Percentiles rank a stretch among this genome's conserved stretches.
Conservation (phyloP, 2,113 vertebrate species). For the Cyphomyrus discorhynchus region DNA sequence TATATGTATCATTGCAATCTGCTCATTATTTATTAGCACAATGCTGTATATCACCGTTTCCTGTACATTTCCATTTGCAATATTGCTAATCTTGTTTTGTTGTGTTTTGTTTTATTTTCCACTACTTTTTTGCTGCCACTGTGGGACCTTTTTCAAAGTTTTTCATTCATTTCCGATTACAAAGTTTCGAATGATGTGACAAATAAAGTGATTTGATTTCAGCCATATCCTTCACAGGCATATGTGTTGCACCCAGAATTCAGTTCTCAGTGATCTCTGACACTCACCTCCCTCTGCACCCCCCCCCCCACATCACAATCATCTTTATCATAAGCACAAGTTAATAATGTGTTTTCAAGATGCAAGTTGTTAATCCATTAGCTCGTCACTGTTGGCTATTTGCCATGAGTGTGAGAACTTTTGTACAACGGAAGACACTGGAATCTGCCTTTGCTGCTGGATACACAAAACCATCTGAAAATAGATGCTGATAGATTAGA, state of each 20-base stretch:
- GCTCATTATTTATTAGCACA: background rate
- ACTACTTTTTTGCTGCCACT: background rate
- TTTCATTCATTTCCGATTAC: background rate
- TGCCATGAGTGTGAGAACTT: background rate
- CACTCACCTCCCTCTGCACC: background rate
- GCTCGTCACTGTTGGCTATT: background rate
- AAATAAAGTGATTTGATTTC: background rate
- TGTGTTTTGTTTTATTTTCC: background rate
- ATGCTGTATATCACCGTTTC: background rate
- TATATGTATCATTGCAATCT: background rate
- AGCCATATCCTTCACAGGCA: background rate
- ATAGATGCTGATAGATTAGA: slow-evolving; percentile 16
- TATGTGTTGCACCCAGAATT: background rate
- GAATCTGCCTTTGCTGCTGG: background rate
- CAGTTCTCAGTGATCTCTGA: background rate
- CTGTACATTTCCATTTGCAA: background rate
- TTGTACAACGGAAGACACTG: background rate
- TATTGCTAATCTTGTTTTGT: background rate
- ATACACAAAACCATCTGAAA: slow-evolving; percentile 12
- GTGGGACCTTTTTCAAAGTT: background rate
- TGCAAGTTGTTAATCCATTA: background rate
- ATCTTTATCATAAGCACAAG: background rate
- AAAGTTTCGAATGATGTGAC: background rate
- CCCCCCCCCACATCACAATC: background rate
- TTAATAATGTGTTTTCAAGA: background rate